These are phyloP conservation scores for Oscheius sp. DNA, from an alignment of 2,888 invertebrate genomes.

Conservation along the genomic window DNA sequence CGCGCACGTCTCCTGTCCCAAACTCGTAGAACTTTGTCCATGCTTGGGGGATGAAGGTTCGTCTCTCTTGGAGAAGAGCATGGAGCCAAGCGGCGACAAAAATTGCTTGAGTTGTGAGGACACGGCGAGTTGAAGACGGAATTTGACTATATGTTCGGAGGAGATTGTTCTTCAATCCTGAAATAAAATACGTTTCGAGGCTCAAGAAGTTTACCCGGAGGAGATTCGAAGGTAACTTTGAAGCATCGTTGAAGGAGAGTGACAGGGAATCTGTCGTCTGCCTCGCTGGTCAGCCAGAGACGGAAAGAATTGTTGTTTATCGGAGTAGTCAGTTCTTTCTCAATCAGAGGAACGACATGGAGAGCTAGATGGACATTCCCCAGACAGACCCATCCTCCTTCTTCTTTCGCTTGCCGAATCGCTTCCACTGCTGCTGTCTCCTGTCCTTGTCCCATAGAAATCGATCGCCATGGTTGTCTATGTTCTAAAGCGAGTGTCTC, in stretches of 20 bases:
- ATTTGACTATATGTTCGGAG: slow-evolving; percentile 45
- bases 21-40: slow-evolving; percentile 91
- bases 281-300: slow-evolving; percentile 87
- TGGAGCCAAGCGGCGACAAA: slow-evolving; percentile 87
- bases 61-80: slow-evolving; percentile 85
- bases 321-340: slow-evolving; percentile 64
- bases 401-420: slow-evolving; percentile 71
- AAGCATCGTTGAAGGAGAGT: slow-evolving; percentile 57
- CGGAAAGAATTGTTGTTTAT: slow-evolving; percentile 76
- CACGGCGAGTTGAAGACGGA: slow-evolving; percentile 61
- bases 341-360: slow-evolving; percentile 79
- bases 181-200: neutral
- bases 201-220: slow-evolving; percentile 78
- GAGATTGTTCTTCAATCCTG: slow-evolving; percentile 80
- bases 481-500: slow-evolving; percentile 2
- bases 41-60: slow-evolving; percentile 88
- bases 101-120: slow-evolving; percentile 74
- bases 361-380: slow-evolving; percentile 84
- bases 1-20: slow-evolving; percentile 82
- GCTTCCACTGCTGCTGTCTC: slow-evolving; percentile 67
- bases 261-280: slow-evolving; percentile 75
- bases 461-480: slow-evolving; percentile 70
- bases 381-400: slow-evolving; percentile 82
- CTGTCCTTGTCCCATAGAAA: slow-evolving; percentile 70
- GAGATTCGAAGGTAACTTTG: slow-evolving; percentile 74